These are phyloP conservation scores for Onychostoma macrolepis DNA, from an alignment of 2,113 vertebrate genomes.

Conservation along the genomic window DNA sequence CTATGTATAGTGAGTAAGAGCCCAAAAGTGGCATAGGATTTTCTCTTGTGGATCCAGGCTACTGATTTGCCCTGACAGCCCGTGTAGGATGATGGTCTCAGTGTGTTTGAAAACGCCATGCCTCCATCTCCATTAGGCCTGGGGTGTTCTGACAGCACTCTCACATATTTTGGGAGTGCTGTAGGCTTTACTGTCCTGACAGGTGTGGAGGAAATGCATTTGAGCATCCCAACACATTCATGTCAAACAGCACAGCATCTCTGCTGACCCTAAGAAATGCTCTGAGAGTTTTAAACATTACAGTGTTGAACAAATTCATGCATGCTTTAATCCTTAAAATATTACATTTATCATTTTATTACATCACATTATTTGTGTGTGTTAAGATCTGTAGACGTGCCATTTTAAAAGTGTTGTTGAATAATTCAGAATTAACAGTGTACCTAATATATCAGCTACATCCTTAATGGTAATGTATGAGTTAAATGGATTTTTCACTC, in stretches of 20 bases:
- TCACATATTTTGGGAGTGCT: slow-evolving; percentile 40
- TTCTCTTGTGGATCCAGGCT: neutral
- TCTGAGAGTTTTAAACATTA: neutral
- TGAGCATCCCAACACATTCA: slow-evolving; percentile 24
- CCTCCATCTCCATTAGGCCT: slow-evolving; percentile 27
- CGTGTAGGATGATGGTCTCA: slow-evolving; percentile 21
- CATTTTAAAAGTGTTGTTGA: neutral
- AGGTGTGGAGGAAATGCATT: slow-evolving; percentile 7
- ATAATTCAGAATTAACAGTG: neutral
- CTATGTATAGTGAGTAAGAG: neutral
- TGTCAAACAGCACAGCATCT: neutral
- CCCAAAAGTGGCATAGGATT: neutral
- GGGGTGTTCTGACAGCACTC: slow-evolving; percentile 32
- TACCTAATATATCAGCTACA: neutral
- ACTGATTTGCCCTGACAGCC: slow-evolving; percentile 21
- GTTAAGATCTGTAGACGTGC: neutral
- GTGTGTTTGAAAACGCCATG: slow-evolving; percentile 36
- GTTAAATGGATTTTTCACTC: neutral
- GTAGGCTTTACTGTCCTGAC: slow-evolving; percentile 30
- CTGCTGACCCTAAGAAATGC: neutral
- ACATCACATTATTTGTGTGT: neutral
- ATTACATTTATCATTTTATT: neutral
- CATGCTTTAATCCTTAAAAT: neutral
- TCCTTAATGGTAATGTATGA: neutral
- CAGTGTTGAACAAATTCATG: neutral